phyloP scores from a whole-genome alignment of 2,113 vertebrate species.

The Trinectes maculatus region DNA sequence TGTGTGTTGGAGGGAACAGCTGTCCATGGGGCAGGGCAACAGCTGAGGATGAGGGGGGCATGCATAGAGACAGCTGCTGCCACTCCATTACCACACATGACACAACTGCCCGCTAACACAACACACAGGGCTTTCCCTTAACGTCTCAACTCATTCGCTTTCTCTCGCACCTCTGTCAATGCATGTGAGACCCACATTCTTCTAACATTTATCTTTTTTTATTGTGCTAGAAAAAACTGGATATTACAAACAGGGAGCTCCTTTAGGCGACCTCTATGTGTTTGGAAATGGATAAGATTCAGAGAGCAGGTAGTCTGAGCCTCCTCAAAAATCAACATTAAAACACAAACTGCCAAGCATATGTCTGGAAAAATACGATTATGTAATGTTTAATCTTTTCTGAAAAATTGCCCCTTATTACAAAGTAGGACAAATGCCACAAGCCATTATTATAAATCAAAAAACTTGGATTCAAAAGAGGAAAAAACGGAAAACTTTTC shows the following conservation, averaged over 20 bases:
- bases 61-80: constrained; percentile 86
- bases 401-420: constrained; percentile 29
- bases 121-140: constrained; percentile 67
- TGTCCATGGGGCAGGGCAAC: constrained; percentile 90
- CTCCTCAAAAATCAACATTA: constrained; percentile 12
- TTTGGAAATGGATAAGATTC: background rate
- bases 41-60: constrained; percentile 89
- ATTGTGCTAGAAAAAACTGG: background rate
- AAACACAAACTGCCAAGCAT: constrained; percentile 25
- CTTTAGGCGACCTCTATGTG: background rate
- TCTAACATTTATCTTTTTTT: constrained; percentile 6
- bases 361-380: constrained; percentile 32
- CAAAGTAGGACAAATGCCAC: constrained; percentile 17
- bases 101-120: constrained; percentile 72
- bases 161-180: constrained; percentile 30
- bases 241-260: constrained; percentile 1
- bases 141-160: constrained; percentile 43
- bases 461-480: constrained; percentile 8
- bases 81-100: constrained; percentile 82
- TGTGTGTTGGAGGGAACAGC: constrained; percentile 84
- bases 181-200: constrained; percentile 7
- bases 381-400: constrained; percentile 38
- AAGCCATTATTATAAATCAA: constrained; percentile 25
- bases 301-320: background rate
- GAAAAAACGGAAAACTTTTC: constrained; percentile 33